Percentiles rank a stretch among this genome's conserved stretches.
These are phyloP conservation scores for Rhombomys opimus DNA, from an alignment of 2,113 vertebrate genomes.

Conservation along the genomic window DNA sequence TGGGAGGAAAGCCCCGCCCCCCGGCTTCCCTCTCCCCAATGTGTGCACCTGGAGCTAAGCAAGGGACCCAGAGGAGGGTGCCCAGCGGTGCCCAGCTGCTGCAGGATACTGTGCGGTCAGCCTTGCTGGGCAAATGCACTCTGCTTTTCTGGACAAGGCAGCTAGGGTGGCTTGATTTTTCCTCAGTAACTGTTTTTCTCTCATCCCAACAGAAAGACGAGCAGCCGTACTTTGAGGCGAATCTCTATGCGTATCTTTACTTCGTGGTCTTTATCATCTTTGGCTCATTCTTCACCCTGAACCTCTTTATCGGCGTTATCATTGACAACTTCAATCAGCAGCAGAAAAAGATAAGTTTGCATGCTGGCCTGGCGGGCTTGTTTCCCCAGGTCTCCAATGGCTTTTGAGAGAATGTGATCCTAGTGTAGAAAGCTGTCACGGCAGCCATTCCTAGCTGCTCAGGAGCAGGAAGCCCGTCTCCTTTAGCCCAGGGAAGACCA, in stretches of 20 bases:
- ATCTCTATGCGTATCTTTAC: conserved; percentile 91
- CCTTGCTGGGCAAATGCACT: background rate
- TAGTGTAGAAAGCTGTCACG: background rate
- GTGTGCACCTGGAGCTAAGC: too few species aligned
- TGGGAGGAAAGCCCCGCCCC: background rate
- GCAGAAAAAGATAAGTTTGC: conserved; percentile 98
- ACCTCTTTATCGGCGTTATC: conserved; percentile 98
- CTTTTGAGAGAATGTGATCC: background rate
- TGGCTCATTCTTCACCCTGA: conserved; percentile 98
- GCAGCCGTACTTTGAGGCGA: conserved; percentile 91
- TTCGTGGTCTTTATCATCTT: conserved; percentile 98
- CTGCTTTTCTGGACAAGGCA: background rate
- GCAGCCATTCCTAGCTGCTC: background rate
- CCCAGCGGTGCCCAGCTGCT: too few species aligned
- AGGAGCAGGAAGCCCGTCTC: background rate
- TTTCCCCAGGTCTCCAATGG: background rate
- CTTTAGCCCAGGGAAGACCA: background rate
- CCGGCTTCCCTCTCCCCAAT: background rate
- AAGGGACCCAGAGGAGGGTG: background rate
- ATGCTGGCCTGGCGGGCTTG: background rate
- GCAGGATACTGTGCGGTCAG: background rate
- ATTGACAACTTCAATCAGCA: conserved; percentile 99
- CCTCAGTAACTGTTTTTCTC: conserved; percentile 50
- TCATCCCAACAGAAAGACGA: conserved; percentile 84
- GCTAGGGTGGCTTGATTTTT: background rate